phyloP scores from a whole-genome alignment of 2,113 vertebrate species.

The Takifugu flavidus region DNA sequence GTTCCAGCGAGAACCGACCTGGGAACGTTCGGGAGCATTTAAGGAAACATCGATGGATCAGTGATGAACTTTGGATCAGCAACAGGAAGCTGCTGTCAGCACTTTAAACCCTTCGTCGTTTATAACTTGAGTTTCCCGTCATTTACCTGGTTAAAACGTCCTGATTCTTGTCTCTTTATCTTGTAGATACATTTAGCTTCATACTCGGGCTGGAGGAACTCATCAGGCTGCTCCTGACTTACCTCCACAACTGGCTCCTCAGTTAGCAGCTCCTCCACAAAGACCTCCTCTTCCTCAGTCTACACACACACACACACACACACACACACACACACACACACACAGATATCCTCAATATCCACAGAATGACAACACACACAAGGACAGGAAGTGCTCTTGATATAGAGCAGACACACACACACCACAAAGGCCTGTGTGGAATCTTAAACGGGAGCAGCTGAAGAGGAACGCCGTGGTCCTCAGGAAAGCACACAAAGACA shows the following conservation, averaged over 20 bases:
- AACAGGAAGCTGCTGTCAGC: too few relatives aligned
- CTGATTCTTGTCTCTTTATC: background rate
- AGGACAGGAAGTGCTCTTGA: conserved; percentile 6
- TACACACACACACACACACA: conserved; percentile 41
- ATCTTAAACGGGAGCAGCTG: background rate
- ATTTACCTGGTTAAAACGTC: too few relatives aligned
- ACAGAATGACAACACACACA: background rate
- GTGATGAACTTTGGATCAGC: too few relatives aligned
- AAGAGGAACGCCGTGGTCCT: conserved; percentile 4
- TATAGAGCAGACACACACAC: background rate
- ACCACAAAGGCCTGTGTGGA: background rate
- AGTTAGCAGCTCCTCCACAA: conserved; percentile 42
- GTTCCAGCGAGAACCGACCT: too few relatives aligned
- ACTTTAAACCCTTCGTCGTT: too few relatives aligned
- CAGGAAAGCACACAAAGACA: conserved; percentile 13
- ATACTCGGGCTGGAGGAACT: background rate
- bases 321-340: conserved; percentile 23
- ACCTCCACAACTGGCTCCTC: conserved; percentile 69
- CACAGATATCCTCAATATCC: too few relatives aligned
- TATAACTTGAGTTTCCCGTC: too few relatives aligned
- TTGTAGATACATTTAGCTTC: background rate
- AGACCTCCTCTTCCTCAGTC: conserved; percentile 65
- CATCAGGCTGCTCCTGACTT: conserved; percentile 21
- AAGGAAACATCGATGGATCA: too few relatives aligned
- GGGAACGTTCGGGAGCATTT: too few relatives aligned